A percentile compares a stretch with the other conserved stretches of the same genome.
Conservation (phyloP, 2,888 invertebrate genomes). For the Falcaria lacertinaria region DNA sequence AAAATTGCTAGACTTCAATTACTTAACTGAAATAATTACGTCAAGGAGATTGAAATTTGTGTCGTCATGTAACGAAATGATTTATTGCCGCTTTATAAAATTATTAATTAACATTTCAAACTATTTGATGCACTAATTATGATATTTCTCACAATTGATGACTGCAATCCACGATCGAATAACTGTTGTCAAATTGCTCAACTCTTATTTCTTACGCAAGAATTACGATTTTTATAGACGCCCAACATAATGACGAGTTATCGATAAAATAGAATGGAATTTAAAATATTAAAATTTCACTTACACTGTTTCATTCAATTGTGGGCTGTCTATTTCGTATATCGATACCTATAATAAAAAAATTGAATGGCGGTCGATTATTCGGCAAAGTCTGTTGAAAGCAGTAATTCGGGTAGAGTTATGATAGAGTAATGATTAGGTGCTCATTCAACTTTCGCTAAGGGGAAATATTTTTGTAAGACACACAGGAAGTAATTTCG, state of each 20-base stretch:
- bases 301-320: constrained; percentile 34
- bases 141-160: background rate
- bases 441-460: constrained; percentile 39
- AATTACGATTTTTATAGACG: constrained; percentile 17
- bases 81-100: background rate
- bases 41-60: too few relatives aligned
- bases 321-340: constrained; percentile 26
- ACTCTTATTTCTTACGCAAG: constrained; percentile 18
- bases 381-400: constrained; percentile 40
- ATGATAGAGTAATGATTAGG: constrained; percentile 49
- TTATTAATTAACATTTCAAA: background rate
- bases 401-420: constrained; percentile 42
- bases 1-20: background rate
- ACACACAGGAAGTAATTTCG: constrained; percentile 22
- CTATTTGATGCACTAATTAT: background rate
- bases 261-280: constrained; percentile 16
- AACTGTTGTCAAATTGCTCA: background rate
- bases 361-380: constrained; percentile 35
- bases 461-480: constrained; percentile 42
- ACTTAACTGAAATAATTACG: background rate
- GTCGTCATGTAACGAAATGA: background rate
- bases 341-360: constrained; percentile 38
- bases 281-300: constrained; percentile 39
- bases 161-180: background rate
- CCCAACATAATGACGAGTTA: constrained; percentile 19